phyloP scores from a whole-genome alignment of 2,888 invertebrate species.

The Gandaritis pyraliata region DNA sequence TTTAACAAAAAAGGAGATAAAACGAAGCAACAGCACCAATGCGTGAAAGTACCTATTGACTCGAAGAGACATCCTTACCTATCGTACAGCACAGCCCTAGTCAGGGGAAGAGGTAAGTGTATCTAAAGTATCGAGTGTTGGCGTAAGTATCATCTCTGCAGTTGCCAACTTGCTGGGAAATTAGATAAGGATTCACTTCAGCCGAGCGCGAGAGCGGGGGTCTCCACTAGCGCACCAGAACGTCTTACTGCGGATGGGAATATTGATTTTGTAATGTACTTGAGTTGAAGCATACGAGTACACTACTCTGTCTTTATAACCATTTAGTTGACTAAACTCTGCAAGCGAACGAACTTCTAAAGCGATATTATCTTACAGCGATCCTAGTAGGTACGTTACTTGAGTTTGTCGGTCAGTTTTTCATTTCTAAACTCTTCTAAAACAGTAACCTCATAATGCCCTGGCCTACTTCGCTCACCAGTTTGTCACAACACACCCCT shows the following conservation, averaged over 20 bases:
- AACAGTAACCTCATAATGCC: no score
- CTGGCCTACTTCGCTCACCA: background rate
- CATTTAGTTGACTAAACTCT: background rate
- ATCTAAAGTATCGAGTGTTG: conserved; percentile 19
- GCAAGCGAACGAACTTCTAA: no score
- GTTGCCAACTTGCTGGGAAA: conserved; percentile 22
- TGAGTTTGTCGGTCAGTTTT: no score
- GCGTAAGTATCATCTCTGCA: conserved; percentile 12
- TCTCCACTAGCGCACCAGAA: conserved; percentile 15
- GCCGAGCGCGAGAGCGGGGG: conserved; percentile 7
- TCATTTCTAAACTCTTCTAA: no score
- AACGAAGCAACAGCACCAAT: no score
- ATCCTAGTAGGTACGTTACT: no score
- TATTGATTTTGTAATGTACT: conserved; percentile 7
- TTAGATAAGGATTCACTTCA: conserved; percentile 27
- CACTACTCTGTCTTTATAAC: background rate
- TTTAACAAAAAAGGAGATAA: background rate
- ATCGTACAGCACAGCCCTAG: background rate
- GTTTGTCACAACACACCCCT: background rate
- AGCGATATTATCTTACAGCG: no score
- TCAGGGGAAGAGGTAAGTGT: conserved; percentile 1
- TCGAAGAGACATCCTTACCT: background rate
- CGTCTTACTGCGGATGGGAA: background rate
- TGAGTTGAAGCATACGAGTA: background rate
- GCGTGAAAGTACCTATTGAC: no score